Conservation (phyloP, 2,797 vertebrate species). For the Poeciliopsis turneri region DNA sequence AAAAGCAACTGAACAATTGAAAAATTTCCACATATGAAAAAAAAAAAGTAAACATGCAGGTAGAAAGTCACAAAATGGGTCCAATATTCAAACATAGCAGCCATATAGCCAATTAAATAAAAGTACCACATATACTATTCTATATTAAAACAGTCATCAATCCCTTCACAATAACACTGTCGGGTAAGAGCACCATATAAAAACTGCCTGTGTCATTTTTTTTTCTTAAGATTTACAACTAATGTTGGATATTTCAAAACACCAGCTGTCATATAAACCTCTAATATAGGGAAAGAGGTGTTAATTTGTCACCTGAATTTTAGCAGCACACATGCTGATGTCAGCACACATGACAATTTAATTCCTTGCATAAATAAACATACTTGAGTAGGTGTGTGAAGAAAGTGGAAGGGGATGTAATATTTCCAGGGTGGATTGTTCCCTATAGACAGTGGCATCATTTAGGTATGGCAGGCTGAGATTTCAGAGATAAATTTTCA, state of each 20-base stretch:
- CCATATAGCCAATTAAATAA: neutral
- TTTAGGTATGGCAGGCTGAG: conserved; percentile 51
- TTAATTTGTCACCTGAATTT: conserved; percentile 23
- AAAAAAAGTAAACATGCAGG: neutral
- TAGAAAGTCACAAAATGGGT: neutral
- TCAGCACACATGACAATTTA: conserved; percentile 30
- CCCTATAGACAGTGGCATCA: conserved; percentile 55
- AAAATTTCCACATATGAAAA: conserved; percentile 4
- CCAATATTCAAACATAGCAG: neutral
- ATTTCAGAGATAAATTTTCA: conserved; percentile 60
- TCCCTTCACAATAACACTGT: neutral
- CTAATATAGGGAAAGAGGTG: neutral
- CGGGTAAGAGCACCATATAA: neutral
- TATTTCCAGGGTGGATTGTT: conserved; percentile 48
- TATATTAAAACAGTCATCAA: neutral
- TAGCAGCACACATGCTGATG: conserved; percentile 10
- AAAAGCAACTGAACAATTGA: neutral
- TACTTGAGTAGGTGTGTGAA: conserved; percentile 59
- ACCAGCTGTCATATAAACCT: neutral
- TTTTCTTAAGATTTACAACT: neutral
- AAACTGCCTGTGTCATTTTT: neutral
- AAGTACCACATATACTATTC: neutral
- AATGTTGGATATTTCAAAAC: conserved; percentile 8
- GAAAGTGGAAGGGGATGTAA: conserved; percentile 41
- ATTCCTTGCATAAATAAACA: conserved; percentile 51